A percentile compares a stretch with the other conserved stretches of the same genome.
These are phyloP conservation scores for Antheraea yamamai DNA, from an alignment of 2,888 invertebrate species.

Conservation along the genomic window DNA sequence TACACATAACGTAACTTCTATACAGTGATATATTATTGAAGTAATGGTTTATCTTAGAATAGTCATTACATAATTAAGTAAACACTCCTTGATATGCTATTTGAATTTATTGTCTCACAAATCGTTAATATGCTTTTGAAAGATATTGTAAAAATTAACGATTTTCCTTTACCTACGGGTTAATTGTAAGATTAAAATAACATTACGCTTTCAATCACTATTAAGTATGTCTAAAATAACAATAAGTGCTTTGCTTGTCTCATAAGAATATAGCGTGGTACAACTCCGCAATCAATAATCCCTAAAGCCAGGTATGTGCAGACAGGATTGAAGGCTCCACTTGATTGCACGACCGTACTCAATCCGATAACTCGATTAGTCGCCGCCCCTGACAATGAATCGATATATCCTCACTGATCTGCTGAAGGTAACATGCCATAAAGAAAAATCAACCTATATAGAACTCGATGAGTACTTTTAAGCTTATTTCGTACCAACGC, in stretches of 20 bases:
- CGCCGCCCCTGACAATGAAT: slow-evolving; percentile 36
- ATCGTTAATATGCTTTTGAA: no score
- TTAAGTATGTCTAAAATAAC: neutral
- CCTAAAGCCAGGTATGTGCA: slow-evolving; percentile 28
- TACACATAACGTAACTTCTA: no score
- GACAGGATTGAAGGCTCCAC: slow-evolving; percentile 32
- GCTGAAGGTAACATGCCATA: neutral
- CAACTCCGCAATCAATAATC: slow-evolving; percentile 18
- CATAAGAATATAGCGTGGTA: neutral
- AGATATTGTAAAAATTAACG: no score
- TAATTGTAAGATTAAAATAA: neutral
- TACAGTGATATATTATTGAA: no score
- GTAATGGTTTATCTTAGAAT: no score
- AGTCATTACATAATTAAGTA: no score
- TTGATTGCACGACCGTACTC: slow-evolving; percentile 33
- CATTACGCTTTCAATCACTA: neutral
- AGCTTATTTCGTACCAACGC: no score
- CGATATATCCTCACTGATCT: slow-evolving; percentile 30
- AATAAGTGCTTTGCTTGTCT: neutral
- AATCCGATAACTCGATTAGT: slow-evolving; percentile 41
- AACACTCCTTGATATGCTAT: no score
- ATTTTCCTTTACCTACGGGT: neutral
- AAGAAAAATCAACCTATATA: neutral
- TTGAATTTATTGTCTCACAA: no score
- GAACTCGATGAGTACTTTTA: no score